Evolutionary conservation across 1,140 invertebrate species (phyloP), one percentile per base, ranked within the genome.

Genomic region (Harlomillsia oculata): DNA sequence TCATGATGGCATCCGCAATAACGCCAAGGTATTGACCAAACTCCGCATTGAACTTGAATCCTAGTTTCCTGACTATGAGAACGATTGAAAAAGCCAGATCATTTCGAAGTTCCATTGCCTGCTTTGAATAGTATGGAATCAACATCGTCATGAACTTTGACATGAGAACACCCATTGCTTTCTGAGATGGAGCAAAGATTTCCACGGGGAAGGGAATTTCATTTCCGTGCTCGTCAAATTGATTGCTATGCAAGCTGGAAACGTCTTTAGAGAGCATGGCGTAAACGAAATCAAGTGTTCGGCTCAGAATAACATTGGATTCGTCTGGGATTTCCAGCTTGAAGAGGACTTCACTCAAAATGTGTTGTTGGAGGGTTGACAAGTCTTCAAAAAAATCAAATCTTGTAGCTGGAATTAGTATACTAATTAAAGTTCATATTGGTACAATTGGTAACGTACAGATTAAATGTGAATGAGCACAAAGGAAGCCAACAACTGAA

Each of bases 81-180:
- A 23, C 45, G 25, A 55, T 36, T 8, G 40, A 5, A 37, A 59
- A 59, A 3, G 43, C 57, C 2, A 50, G 25, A 52, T 59, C 57
- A 18, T 53, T 59, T 29, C 57, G 48, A 4, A 49, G n/a, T 9
- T 41, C 16, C 5, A 53, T 6, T n/a, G 25, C 5, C 13, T 29
- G 18, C 30, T 59, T 53, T 20, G 11, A 36, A n/a, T 36, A n/a
- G n/a, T 36, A n/a, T n/a, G 34, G 34, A 36, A 11, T 36, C n/a
- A n/a, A n/a, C 11, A 43, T 43, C 6, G 16, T 43, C 8, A 43
- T 21, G 11, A 13, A 8, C 40, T 43, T 20, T 9, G 20, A 6
- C 40, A n/a, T n/a, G 11, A 9, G 16, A 43, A 43, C 40, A 20
- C 40, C 20, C 9, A 11, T 11, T 20, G 40, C 11, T 20, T 43